A percentile compares a stretch with the other conserved stretches of the same genome.
Conservation (phyloP, 2,113 vertebrate species). For the Hyperoodon ampullatus region DNA sequence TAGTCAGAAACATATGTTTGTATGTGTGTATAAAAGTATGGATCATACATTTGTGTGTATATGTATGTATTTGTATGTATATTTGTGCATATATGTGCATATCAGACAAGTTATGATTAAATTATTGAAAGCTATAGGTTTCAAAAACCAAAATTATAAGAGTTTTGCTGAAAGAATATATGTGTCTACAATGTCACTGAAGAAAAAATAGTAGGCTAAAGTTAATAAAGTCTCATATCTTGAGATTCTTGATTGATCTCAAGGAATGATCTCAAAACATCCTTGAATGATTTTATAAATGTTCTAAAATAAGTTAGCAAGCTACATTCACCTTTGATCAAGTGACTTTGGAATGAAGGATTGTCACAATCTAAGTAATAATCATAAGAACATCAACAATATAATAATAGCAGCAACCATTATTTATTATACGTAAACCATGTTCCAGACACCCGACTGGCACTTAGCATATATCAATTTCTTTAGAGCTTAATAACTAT, state of each 20-base stretch:
- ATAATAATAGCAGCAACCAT: neutral
- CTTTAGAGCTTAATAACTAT: neutral
- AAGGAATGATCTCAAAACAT: neutral
- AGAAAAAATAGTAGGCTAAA: neutral
- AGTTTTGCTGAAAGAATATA: neutral
- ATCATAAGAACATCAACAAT: neutral
- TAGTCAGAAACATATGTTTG: too few species aligned
- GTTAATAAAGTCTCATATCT: neutral
- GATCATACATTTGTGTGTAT: neutral
- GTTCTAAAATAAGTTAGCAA: neutral
- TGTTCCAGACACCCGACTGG: neutral
- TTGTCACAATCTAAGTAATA: neutral
- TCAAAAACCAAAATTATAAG: neutral
- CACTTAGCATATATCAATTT: neutral
- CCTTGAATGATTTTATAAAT: neutral
- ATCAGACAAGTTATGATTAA: neutral
- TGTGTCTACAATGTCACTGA: neutral
- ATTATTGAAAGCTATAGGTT: neutral
- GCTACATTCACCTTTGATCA: neutral
- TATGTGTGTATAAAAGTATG: neutral
- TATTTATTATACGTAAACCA: neutral
- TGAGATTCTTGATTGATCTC: neutral
- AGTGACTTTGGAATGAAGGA: neutral
- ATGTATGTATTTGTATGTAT: neutral
- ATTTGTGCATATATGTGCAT: neutral